Percentiles rank a stretch among this genome's conserved stretches.
Conservation (phyloP, 2,113 vertebrate genomes). For the Tachycineta bicolor region DNA sequence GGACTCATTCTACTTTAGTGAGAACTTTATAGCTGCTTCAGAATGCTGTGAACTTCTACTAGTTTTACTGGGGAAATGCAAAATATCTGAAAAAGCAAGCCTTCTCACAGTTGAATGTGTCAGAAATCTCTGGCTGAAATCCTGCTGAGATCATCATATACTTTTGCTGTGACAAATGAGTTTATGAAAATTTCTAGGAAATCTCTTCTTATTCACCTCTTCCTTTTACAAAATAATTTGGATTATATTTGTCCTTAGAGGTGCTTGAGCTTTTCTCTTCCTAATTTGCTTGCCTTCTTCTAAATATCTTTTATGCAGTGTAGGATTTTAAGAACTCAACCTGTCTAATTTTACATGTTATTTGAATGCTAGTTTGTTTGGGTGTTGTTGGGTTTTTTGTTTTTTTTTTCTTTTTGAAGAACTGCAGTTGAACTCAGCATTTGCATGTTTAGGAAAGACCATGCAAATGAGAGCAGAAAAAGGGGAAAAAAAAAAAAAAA, state of each 20-base stretch:
- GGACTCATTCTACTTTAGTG: not conserved
- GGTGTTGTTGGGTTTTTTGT: not conserved
- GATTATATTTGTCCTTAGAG: constrained; percentile 20
- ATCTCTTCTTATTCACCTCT: constrained; percentile 23
- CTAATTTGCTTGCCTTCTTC: not conserved
- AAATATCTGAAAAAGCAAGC: constrained; percentile 44
- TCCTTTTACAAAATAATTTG: constrained; percentile 28
- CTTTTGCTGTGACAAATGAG: constrained; percentile 53
- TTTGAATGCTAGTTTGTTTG: not conserved
- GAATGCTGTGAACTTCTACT: constrained; percentile 28
- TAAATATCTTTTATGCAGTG: not conserved
- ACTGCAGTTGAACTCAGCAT: not conserved
- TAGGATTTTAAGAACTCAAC: not conserved
- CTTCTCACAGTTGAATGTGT: constrained; percentile 45
- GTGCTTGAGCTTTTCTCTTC: not conserved
- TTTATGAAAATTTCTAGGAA: constrained; percentile 39
- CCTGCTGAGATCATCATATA: constrained; percentile 1
- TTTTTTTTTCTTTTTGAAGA: not conserved
- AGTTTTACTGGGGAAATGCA: constrained; percentile 28
- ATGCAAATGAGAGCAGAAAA: not conserved
- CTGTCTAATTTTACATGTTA: not conserved
- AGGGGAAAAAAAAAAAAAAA: not conserved
- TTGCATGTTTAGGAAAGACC: not conserved
- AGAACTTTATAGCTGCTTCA: constrained; percentile 21
- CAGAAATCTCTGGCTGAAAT: constrained; percentile 47